Evolutionary conservation across 2,797 vertebrate species (phyloP).

Genomic region (Petrocephalus schoutedeni): DNA sequence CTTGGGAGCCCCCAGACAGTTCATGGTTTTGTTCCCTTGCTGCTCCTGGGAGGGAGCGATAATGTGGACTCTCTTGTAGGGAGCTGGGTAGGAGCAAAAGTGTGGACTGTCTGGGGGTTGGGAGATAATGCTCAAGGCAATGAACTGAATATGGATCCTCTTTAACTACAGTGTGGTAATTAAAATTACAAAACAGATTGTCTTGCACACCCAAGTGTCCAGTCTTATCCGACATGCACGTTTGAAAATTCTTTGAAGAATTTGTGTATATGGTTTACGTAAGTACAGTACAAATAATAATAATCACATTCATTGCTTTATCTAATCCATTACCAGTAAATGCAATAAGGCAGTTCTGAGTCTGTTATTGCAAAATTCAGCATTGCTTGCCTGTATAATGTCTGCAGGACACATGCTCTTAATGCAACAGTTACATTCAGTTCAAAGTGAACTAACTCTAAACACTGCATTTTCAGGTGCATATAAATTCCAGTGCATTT

Average conservation of each 20-base stretch:
- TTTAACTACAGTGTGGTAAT: not conserved
- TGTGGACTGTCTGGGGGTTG: not conserved
- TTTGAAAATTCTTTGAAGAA: not conserved
- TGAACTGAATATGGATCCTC: not conserved
- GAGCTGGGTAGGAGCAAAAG: too few relatives aligned
- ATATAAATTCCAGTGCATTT: not conserved
- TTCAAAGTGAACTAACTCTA: slow-evolving; percentile 8
- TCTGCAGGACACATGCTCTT: slow-evolving; percentile 1
- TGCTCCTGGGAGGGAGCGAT: too few relatives aligned
- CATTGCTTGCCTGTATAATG: not conserved
- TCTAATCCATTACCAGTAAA: not conserved
- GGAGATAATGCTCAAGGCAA: not conserved
- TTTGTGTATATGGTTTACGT: not conserved
- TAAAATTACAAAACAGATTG: slow-evolving; percentile 29
- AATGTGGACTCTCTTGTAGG: too few relatives aligned
- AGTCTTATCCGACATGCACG: not conserved
- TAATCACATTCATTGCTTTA: not conserved
- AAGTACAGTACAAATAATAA: not conserved
- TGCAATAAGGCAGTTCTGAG: slow-evolving; percentile 8
- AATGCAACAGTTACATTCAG: not conserved
- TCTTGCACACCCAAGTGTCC: not conserved
- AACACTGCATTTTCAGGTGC: not conserved
- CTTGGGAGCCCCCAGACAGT: not conserved
- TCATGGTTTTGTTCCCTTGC: not conserved
- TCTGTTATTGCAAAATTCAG: slow-evolving; percentile 4